phyloP scores from a whole-genome alignment of 2,113 vertebrate species.

The Toxostoma redivivum region DNA sequence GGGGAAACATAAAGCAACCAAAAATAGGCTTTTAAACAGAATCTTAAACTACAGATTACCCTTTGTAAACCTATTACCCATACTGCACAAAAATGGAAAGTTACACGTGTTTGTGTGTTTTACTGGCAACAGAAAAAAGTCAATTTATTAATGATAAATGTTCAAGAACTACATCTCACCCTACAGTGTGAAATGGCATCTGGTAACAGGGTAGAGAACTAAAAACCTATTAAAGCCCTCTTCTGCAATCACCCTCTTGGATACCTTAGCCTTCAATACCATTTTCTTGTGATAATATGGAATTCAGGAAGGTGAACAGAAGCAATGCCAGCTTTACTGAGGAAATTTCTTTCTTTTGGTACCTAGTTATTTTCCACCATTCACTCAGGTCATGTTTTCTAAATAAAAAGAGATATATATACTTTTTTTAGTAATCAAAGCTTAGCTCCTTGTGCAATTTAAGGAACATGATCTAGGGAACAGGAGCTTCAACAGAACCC shows the following conservation, averaged over 20 bases:
- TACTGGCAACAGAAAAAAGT: not conserved
- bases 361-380: not conserved
- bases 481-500: not conserved
- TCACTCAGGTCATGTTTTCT: not conserved
- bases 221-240: not conserved
- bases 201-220: not conserved
- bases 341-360: not conserved
- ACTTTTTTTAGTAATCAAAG: not conserved
- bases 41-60: not conserved
- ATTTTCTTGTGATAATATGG: not conserved
- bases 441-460: not conserved
- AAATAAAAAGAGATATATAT: not conserved
- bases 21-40: not conserved
- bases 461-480: not conserved
- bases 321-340: not conserved
- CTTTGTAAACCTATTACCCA: not conserved
- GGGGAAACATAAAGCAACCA: not conserved
- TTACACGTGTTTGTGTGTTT: not conserved
- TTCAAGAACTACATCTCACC: not conserved
- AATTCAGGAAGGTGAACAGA: not conserved
- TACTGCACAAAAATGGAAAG: not conserved
- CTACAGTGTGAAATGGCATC: not conserved
- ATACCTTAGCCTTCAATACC: not conserved
- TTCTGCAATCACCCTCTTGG: not conserved
- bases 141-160: not conserved